Base-by-base conservation (phyloP, 2,113 vertebrate species). In the Silurus glanis region DNA sequence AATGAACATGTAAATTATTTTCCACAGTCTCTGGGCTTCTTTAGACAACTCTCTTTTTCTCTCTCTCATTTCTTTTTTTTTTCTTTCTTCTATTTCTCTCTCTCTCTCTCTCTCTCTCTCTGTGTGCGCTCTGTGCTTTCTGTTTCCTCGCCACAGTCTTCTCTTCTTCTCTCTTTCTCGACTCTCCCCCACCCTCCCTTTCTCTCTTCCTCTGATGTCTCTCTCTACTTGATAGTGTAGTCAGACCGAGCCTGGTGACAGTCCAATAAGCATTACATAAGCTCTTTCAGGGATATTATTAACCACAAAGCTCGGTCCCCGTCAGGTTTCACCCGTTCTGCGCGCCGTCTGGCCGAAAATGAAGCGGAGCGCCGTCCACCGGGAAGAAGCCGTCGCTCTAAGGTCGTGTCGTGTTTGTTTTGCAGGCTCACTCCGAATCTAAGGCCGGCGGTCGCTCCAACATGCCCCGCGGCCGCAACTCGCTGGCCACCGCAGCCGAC, bases 391-490 rank as follows among this genome's bases (percentile, higher is more conserved):
- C 17, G 3, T 7, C 9, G 19, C 19, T 1, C 55, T 88, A 82
- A 90, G 45, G 28, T 51, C 13, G 14, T 66, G 66, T 8, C 72
- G 6, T 76, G 78, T 14, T 58, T 59, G 45, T 80, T 75, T 86
- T 71, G 37, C 86, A 92, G 91, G 72, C 88, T 83, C 87, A 91
- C 88, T 82, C 89, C 2, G 91, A 92, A 21, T 88, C 87, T 56
- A 97, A 96, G 92, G 91, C 95, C 61, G 93, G 92, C 62, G 92
- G 94, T 80, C 96, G 96, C 87, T 89, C 94, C 92, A 96, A 92
- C 92, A 96, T 97, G 96, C 93, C 94, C 53, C 95, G 94, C 86
- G 92, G 95, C 91, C 95, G 95, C 16, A 92, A 88, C 85, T 92
- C 95, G 0, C 85, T 91, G 23, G 94, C 94, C 88, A 91, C 95